A percentile compares a stretch with the other conserved stretches of the same genome.
phyloP scores from a whole-genome alignment of 2,797 vertebrate genomes.

The Eurystomus glaucurus region DNA sequence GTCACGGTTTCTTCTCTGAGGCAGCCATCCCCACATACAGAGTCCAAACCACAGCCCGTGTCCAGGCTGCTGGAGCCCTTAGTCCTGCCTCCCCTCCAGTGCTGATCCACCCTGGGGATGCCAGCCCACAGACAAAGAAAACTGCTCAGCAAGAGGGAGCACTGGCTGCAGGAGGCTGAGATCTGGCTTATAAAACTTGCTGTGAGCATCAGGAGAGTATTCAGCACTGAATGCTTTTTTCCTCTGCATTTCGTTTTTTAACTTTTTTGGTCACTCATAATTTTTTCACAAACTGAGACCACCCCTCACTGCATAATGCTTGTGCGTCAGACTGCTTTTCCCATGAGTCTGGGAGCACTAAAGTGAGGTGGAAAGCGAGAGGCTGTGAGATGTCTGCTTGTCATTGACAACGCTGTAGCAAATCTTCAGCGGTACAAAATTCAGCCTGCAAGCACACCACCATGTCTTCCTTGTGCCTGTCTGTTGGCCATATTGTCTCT shows the following conservation, averaged over 20 bases:
- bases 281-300: background rate
- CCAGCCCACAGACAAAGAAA: rapidly evolving
- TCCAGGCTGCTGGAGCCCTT: background rate
- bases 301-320: rapidly evolving
- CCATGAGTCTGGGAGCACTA: background rate
- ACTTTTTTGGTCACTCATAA: background rate
- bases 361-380: background rate
- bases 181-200: background rate
- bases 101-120: too few relatives aligned
- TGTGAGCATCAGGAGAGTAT: background rate
- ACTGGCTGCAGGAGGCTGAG: rapidly evolving
- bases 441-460: background rate
- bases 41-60: background rate
- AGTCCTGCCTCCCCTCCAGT: rapidly evolving
- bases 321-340: background rate
- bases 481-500: background rate
- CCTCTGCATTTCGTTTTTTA: too few relatives aligned
- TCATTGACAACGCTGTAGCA: background rate
- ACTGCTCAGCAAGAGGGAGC: background rate
- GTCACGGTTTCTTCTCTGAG: background rate
- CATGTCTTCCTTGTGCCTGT: rapidly evolving
- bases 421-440: background rate
- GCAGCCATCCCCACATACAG: rapidly evolving
- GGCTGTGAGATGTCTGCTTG: background rate
- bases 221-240: background rate